Evolutionary conservation across 2,797 vertebrate species (phyloP).

Genomic region (Merluccius polli): DNA sequence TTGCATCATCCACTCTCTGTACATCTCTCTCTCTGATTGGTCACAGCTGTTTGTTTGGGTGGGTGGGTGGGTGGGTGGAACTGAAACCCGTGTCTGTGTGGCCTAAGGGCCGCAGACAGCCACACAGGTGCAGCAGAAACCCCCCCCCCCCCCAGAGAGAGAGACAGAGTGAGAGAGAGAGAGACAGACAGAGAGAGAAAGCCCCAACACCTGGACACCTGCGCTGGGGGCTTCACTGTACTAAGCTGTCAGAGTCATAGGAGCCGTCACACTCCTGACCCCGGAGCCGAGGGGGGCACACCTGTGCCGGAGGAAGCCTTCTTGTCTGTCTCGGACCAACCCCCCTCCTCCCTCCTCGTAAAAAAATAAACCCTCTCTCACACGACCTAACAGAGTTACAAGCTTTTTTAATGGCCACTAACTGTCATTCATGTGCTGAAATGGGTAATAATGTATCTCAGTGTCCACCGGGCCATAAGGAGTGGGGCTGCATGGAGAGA

Average conservation of each 20-base stretch:
- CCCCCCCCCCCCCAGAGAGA: slow-evolving; percentile 25
- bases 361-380: slow-evolving; percentile 46
- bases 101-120: slow-evolving; percentile 50
- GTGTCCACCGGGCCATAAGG: slow-evolving; percentile 43
- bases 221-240: slow-evolving; percentile 36
- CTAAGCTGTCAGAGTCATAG: slow-evolving; percentile 44
- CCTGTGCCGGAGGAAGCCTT: slow-evolving; percentile 63
- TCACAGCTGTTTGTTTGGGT: slow-evolving; percentile 59
- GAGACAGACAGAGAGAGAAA: no score
- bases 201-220: slow-evolving; percentile 63
- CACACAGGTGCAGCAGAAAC: slow-evolving; percentile 61
- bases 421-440: slow-evolving; percentile 41
- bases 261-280: slow-evolving; percentile 71
- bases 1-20: slow-evolving; percentile 22
- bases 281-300: slow-evolving; percentile 60
- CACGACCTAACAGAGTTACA: slow-evolving; percentile 46
- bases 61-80: slow-evolving; percentile 65
- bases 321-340: slow-evolving; percentile 45
- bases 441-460: slow-evolving; percentile 50
- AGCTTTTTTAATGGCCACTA: slow-evolving; percentile 61
- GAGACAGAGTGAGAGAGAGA: no score
- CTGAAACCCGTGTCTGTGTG: slow-evolving; percentile 65
- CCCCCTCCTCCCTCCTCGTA: slow-evolving; percentile 20
- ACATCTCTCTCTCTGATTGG: slow-evolving; percentile 38
- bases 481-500: slow-evolving; percentile 15